Percentiles rank a stretch among this genome's conserved stretches.
Evolutionary conservation across 2,888 invertebrate species (phyloP).

Genomic region (Thysanoteuthis rhombus): DNA sequence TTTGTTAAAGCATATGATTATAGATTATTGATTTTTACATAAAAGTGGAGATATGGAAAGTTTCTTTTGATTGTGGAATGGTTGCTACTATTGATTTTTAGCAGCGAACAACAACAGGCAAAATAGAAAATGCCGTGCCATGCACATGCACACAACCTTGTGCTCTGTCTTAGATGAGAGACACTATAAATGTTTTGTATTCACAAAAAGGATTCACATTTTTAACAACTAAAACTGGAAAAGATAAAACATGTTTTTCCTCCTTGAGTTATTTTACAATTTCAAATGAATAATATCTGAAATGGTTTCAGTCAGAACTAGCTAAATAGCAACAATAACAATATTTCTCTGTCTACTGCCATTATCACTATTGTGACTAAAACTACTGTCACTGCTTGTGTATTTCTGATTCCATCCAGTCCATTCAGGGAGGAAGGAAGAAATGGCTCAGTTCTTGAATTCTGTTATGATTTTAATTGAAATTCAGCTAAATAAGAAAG

Average conservation of each 20-base stretch:
- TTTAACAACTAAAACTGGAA: not conserved
- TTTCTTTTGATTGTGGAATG: not conserved
- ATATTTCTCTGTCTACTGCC: not conserved
- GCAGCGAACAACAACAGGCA: not conserved
- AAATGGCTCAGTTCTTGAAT: not conserved
- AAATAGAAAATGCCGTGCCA: not conserved
- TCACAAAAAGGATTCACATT: not conserved
- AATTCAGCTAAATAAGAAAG: not conserved
- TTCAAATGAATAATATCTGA: not conserved
- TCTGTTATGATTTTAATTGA: not conserved
- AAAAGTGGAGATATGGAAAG: not conserved
- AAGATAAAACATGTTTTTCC: not conserved
- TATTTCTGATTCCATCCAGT: not conserved
- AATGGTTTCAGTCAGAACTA: not conserved
- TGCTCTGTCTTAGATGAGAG: not conserved
- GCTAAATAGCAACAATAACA: not conserved
- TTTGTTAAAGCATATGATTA: not conserved
- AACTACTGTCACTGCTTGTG: not conserved
- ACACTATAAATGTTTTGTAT: not conserved
- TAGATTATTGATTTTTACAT: slow-evolving; percentile 12
- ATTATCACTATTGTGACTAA: not conserved
- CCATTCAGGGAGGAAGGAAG: not conserved
- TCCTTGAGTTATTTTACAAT: not conserved
- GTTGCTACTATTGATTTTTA: not conserved
- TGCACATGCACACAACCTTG: not conserved